A percentile compares a stretch with the other conserved stretches of the same genome.
Conservation (phyloP, 2,888 invertebrate species). For the Oligia fasciuncula region DNA sequence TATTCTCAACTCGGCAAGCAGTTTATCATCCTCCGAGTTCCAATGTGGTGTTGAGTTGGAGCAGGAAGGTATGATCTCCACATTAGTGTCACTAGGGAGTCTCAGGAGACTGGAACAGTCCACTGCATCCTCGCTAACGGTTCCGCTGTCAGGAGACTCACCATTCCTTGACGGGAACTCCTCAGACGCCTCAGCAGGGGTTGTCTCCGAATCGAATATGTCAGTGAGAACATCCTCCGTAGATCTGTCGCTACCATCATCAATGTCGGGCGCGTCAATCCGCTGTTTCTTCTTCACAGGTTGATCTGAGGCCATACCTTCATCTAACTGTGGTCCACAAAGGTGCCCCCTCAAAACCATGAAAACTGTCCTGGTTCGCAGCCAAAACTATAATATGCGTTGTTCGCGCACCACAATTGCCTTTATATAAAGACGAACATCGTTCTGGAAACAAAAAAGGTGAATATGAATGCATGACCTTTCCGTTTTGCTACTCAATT, state of each 20-base stretch:
- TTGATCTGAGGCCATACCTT: constrained; percentile 94
- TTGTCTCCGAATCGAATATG: constrained; percentile 83
- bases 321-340: constrained; percentile 88
- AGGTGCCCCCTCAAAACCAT: constrained; percentile 92
- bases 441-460: constrained; percentile 85
- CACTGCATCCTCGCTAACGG: constrained; percentile 88
- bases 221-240: constrained; percentile 87
- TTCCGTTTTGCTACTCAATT: constrained; percentile 89
- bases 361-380: constrained; percentile 73
- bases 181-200: constrained; percentile 83
- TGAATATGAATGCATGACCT: constrained; percentile 88
- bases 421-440: constrained; percentile 71
- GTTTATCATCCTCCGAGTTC: constrained; percentile 83
- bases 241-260: constrained; percentile 88
- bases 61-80: constrained; percentile 84
- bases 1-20: constrained; percentile 88
- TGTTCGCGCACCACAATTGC: constrained; percentile 59
- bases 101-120: constrained; percentile 85
- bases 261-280: constrained; percentile 91
- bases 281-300: constrained; percentile 96
- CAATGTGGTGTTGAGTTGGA: constrained; percentile 80
- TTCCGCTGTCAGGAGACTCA: constrained; percentile 88
- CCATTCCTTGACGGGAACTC: constrained; percentile 84
- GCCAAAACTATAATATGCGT: constrained; percentile 61
- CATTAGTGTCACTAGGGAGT: constrained; percentile 78